Percentiles rank a stretch among this genome's conserved stretches.
Conservation (phyloP, 2,888 invertebrate genomes). For the Heteropelma amictum region DNA sequence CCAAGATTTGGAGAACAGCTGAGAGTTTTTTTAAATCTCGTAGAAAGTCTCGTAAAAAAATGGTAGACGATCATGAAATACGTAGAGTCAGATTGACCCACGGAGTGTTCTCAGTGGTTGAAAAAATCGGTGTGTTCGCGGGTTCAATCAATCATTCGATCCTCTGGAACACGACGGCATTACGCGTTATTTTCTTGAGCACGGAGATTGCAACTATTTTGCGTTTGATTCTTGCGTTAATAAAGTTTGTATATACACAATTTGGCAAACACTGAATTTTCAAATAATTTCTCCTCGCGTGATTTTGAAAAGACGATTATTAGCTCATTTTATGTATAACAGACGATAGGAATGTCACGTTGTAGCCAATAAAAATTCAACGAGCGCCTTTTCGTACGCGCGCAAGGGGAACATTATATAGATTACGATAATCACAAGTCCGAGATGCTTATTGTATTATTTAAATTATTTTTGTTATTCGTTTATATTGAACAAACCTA, state of each 20-base stretch:
- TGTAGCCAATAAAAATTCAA: neutral
- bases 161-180: neutral
- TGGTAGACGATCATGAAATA: too few species aligned
- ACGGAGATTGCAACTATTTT: conserved; percentile 31
- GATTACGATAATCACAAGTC: neutral
- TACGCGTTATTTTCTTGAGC: conserved; percentile 31
- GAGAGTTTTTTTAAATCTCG: too few species aligned
- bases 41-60: too few species aligned
- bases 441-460: conserved; percentile 16
- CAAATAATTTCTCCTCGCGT: too few species aligned
- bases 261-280: too few species aligned
- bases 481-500: conserved; percentile 72
- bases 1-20: too few species aligned
- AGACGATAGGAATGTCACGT: too few species aligned
- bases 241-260: too few species aligned
- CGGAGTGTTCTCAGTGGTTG: neutral
- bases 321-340: too few species aligned
- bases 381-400: conserved; percentile 26
- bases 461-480: conserved; percentile 46
- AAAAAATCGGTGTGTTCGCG: neutral
- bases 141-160: neutral
- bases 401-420: conserved; percentile 11
- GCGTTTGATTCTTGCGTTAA: conserved; percentile 29
- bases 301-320: too few species aligned
- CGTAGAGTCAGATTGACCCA: too few species aligned